Evolutionary conservation across 37 sponge, comb jelly and placozoan species (phyloP).

Genomic region (Eunapius fragilis): DNA sequence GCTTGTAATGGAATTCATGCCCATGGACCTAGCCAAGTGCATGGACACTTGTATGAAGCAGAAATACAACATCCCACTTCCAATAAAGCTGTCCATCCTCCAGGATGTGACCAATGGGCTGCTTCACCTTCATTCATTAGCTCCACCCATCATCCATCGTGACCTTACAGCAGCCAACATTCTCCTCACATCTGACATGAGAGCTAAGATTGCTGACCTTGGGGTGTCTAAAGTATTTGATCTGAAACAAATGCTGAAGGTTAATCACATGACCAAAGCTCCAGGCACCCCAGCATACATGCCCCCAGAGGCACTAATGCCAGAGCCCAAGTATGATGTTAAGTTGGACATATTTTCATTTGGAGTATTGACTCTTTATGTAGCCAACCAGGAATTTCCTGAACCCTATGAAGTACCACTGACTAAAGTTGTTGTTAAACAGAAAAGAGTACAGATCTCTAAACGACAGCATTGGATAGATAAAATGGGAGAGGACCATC

Average conservation of each 20-base stretch:
- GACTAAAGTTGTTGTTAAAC: no score
- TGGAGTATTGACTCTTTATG: background rate
- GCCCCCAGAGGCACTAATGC: conserved; percentile 4
- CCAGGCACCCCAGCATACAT: conserved; percentile 8
- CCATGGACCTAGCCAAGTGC: background rate
- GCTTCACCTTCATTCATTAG: background rate
- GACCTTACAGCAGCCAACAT: background rate
- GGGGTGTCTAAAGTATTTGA: conserved; percentile 3
- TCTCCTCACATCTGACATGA: conserved; percentile 11
- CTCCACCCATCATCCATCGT: conserved; percentile 8
- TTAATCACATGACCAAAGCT: conserved; percentile 1
- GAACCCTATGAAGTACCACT: no score
- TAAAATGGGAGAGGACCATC: no score
- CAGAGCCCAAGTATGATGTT: background rate
- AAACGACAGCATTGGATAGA: no score
- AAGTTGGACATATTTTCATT: conserved; percentile 4
- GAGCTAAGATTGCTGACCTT: conserved; percentile 1
- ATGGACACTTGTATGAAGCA: background rate
- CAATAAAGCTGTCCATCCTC: background rate
- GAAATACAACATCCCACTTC: no score
- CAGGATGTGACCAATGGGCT: background rate
- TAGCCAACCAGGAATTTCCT: no score
- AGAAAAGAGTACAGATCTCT: no score
- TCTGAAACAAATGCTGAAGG: background rate
- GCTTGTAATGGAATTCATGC: conserved; percentile 12